Base-by-base conservation (phyloP, 2,888 invertebrate genomes). In the Blera fallax region DNA sequence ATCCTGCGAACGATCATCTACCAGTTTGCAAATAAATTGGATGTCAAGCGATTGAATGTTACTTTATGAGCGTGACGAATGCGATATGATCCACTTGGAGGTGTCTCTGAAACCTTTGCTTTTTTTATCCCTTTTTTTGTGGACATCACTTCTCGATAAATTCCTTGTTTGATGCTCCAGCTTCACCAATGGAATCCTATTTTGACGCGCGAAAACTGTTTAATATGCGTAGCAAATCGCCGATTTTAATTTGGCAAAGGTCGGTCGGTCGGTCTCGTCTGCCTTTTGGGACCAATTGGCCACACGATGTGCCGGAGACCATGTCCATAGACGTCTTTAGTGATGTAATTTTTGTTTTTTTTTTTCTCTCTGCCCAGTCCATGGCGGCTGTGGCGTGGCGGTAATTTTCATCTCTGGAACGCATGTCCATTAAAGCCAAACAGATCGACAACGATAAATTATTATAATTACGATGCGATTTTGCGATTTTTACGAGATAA, bases 371-470 rank as follows among this genome's bases (percentile, higher is more conserved):
- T 24, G 43, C n/a, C n/a, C n/a, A n/a, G n/a, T 27, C 37, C 21
- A 21, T 32, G 18, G 32, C 58, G 29, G n/a, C 10, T 6, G 45
- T 10, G 16, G 37, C 34, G 32, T 10, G 40, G 72, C 60, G 70
- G 72, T 60, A 60, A 73, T 73, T 73, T 73, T 60, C 72, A 73
- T 73, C 72, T 72, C 48, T n/a, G 27, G 60, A 58, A 60, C 37
- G 60, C 60, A 50, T 60, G 60, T 48, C 60, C 58, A 73, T 73
- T 73, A 79, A 79, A 79, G 54, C 56, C 72, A 79, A 79, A 79
- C 78, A 79, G 70, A 79, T 79, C 70, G 62, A 34, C 72, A 62
- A 56, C 72, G 72, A 79, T 79, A 79, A 79, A 79, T 79, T 79
- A 79, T 70, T 54, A 79, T 72, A 79, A 79, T 79, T 79, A 79